Base-by-base conservation (phyloP, 2,888 invertebrate genomes). In the Drosophila anceps region DNA sequence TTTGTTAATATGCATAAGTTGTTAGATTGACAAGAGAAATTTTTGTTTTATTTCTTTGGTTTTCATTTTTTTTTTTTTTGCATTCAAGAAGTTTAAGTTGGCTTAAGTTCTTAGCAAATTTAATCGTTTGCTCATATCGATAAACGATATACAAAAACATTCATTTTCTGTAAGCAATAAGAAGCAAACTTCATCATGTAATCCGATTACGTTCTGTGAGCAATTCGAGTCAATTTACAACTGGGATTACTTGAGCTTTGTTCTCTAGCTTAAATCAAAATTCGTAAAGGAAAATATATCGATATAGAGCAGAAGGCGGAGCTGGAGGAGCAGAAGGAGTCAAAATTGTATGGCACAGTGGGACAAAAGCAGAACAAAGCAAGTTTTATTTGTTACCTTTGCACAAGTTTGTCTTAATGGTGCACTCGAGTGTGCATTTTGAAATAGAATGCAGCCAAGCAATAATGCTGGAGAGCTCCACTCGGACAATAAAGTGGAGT, bases 321-420 rank as follows among this genome's bases (percentile, higher is more conserved):
- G 41, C 18, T 8, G 18, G 9, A n/a, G n/a, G 8, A 8, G 39
- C 1, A n/a, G n/a, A 2, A 12, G 20, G 43, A 43, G 18, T 5
- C 4, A 0, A 60, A 62, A 60, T 48, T 48, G 62, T 50, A 55
- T 53, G 43, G 18, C 37, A 78, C 61, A 70, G 81, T 70, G 68
- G 65, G 27, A 43, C 69, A 65, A 61, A 69, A 57, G 43, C 65
- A 64, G 65, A 86, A 87, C 89, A 87, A 79, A 87, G 74, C 87
- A 67, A 77, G 81, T 70, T 73, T 79, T 70, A 71, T 54, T 54
- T 43, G 37, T 43, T 33, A n/a, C 75, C 73, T 77, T 78, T 54
- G 46, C 77, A 64, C 70, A 87, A 77, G 71, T 51, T 70, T 46
- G 24, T 44, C 58, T 59, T 59, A 63, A 44, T 53, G 46, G 46